Conservation (phyloP, 2,888 invertebrate species). For the Carpatolechia fugitivella region DNA sequence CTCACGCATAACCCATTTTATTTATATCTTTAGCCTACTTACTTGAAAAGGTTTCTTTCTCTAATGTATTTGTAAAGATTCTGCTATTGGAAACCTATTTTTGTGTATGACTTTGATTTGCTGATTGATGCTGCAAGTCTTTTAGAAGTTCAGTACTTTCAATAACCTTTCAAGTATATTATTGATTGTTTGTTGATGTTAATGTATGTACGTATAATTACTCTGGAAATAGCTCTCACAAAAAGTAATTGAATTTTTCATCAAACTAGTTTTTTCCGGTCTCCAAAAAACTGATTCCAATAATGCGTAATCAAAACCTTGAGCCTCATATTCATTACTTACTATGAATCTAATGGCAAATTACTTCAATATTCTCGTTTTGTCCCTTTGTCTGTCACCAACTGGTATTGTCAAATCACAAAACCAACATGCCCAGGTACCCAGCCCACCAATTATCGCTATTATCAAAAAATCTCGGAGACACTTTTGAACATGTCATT, state of each 20-base stretch:
- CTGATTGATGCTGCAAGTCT: neutral
- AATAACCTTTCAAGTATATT: no score
- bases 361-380: conserved; percentile 64
- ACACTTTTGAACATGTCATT: conserved; percentile 77
- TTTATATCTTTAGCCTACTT: neutral
- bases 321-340: conserved; percentile 43
- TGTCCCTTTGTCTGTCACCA: conserved; percentile 54
- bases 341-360: conserved; percentile 52
- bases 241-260: no score
- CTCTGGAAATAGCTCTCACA: no score
- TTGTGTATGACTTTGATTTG: neutral
- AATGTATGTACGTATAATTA: no score
- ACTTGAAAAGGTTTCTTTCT: neutral
- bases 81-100: neutral
- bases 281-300: conserved; percentile 10
- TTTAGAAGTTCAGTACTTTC: no score
- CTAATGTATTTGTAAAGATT: neutral
- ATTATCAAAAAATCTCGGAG: conserved; percentile 72
- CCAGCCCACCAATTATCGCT: conserved; percentile 76
- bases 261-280: neutral
- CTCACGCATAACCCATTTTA: neutral
- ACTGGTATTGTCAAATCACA: conserved; percentile 65
- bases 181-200: no score
- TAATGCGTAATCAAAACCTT: conserved; percentile 33
- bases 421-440: conserved; percentile 73